A percentile compares a stretch with the other conserved stretches of the same genome.
phyloP scores from a whole-genome alignment of 92 coral and sea anemone species.

The Paragorgia papillata region DNA sequence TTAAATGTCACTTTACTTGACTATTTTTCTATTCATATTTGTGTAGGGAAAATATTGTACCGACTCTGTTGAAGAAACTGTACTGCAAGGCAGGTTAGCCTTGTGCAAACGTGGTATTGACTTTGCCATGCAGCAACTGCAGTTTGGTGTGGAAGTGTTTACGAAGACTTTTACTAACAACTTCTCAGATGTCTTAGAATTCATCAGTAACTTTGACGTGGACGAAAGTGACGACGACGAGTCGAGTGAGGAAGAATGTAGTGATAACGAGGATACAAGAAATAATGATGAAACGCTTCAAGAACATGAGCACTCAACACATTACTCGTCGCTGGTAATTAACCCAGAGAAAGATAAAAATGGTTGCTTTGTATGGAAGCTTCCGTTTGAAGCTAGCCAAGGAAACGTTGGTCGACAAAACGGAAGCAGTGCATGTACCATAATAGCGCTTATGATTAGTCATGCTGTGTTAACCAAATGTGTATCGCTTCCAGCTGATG shows the following conservation, averaged over 20 bases:
- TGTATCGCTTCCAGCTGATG: neutral
- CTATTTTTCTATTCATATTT: neutral
- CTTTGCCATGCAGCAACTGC: conserved; percentile 37
- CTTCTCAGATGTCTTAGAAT: conserved; percentile 35
- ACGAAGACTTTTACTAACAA: too few relatives aligned
- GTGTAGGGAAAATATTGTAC: conserved; percentile 17
- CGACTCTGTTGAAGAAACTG: neutral
- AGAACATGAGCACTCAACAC: neutral
- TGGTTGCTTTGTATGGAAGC: conserved; percentile 21
- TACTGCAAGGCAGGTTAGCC: conserved; percentile 32
- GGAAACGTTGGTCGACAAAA: conserved; percentile 28
- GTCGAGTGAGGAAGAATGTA: conserved; percentile 5
- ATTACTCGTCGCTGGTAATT: neutral
- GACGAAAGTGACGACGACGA: too few relatives aligned
- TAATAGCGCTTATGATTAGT: conserved; percentile 23
- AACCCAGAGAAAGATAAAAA: neutral
- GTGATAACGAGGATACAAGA: conserved; percentile 19
- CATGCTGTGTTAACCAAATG: neutral
- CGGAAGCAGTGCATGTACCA: conserved; percentile 44
- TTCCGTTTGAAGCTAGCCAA: conserved; percentile 32
- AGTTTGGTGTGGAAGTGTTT: too few relatives aligned
- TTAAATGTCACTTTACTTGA: neutral
- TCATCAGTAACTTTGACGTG: conserved; percentile 25
- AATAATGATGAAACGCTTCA: neutral
- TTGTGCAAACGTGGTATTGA: conserved; percentile 20